Percentiles rank a stretch among this genome's conserved stretches.
These are phyloP conservation scores for Echinometra lucunter DNA, from an alignment of 53 echinoderm and acorn worm genomes.

Conservation along the genomic window DNA sequence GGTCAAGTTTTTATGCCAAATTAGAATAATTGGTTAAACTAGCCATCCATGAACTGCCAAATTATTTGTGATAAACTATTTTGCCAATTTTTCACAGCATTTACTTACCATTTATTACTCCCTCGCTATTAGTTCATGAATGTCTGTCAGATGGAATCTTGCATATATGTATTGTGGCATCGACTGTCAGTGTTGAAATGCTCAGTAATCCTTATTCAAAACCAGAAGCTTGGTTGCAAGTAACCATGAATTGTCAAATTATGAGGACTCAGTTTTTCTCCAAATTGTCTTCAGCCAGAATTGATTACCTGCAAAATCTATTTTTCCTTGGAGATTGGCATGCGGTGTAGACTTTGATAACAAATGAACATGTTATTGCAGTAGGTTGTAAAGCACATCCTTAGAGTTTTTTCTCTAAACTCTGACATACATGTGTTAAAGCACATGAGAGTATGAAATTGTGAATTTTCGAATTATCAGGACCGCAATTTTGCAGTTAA, in stretches of 20 bases:
- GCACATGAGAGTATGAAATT: too few species aligned
- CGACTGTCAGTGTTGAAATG: neutral
- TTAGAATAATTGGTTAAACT: neutral
- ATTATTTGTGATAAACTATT: neutral
- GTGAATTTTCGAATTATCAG: neutral
- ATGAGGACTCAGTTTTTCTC: too few species aligned
- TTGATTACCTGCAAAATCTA: too few species aligned
- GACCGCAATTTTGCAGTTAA: neutral
- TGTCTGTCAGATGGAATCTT: neutral
- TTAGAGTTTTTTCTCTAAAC: too few species aligned
- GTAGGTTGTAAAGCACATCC: too few species aligned
- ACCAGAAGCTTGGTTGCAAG: neutral
- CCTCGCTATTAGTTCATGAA: neutral
- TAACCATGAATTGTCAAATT: slow-evolving; percentile 16
- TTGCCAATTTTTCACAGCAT: neutral
- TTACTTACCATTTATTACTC: neutral
- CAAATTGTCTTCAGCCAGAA: too few species aligned
- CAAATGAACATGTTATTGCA: too few species aligned
- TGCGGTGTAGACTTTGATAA: too few species aligned
- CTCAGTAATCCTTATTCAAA: neutral
- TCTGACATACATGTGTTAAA: too few species aligned
- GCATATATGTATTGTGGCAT: neutral
- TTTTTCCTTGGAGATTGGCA: too few species aligned
- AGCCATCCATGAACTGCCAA: neutral
- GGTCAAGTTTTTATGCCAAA: neutral